phyloP scores from a whole-genome alignment of 2,888 invertebrate species.

The Eucriotettix oculatus region DNA sequence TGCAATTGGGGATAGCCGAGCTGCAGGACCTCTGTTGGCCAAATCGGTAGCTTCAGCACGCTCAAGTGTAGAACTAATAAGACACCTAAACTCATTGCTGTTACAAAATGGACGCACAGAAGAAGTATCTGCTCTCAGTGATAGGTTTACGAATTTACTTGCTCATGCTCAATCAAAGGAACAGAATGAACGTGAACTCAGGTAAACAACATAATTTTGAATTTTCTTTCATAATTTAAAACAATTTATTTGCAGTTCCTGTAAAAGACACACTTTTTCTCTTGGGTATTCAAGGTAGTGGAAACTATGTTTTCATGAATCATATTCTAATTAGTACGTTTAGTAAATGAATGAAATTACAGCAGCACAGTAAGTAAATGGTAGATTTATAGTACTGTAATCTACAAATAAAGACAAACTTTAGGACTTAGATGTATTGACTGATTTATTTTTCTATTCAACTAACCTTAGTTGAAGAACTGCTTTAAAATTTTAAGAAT shows the following conservation, averaged over 20 bases:
- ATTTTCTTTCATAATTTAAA: background rate
- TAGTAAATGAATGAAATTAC: no score
- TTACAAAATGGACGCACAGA: constrained; percentile 52
- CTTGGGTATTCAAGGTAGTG: no score
- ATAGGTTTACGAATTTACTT: constrained; percentile 47
- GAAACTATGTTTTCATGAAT: no score
- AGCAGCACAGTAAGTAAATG: no score
- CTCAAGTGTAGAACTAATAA: constrained; percentile 63
- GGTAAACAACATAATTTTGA: constrained; percentile 31
- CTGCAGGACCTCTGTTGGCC: constrained; percentile 18
- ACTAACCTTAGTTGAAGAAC: no score
- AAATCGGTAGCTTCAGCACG: constrained; percentile 62
- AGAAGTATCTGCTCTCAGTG: constrained; percentile 22
- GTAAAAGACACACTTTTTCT: background rate
- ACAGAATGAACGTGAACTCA: constrained; percentile 57
- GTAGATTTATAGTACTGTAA: no score
- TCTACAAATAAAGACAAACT: no score
- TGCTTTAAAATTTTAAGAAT: no score
- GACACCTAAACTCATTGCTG: constrained; percentile 59
- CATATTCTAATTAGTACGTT: no score
- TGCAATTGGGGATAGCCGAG: constrained; percentile 29
- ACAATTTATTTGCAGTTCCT: background rate
- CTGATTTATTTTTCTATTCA: no score
- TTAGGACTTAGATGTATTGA: no score
- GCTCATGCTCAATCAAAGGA: constrained; percentile 56